Evolutionary conservation across 2,797 vertebrate genomes (phyloP).

Genomic region (Danio kyathit): DNA sequence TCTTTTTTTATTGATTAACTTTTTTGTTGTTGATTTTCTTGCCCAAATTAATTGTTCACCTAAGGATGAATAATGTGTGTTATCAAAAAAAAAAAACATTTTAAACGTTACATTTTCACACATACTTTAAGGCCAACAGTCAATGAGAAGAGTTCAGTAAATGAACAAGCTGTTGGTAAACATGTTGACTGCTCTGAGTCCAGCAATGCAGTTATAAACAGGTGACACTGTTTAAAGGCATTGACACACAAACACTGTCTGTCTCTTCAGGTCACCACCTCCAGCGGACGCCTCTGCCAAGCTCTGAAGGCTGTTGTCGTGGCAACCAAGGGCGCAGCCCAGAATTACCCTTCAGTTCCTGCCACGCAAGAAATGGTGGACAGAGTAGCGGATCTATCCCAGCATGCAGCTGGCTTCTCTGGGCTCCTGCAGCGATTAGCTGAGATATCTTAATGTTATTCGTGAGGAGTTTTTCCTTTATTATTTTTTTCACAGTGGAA

Average conservation of each 20-base stretch:
- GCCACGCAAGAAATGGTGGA: conserved; percentile 88
- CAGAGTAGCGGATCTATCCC: conserved; percentile 86
- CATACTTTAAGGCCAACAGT: background rate
- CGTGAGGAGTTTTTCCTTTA: background rate
- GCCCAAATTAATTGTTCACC: no score
- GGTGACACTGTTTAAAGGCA: conserved; percentile 14
- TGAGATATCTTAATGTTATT: conserved; percentile 79
- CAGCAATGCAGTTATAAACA: conserved; percentile 20
- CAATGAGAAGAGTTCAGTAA: background rate
- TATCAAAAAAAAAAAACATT: no score
- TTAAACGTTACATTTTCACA: no score
- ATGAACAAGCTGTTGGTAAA: conserved; percentile 9
- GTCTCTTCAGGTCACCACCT: conserved; percentile 80
- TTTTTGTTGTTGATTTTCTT: no score
- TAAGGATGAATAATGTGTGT: no score
- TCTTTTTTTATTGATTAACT: no score
- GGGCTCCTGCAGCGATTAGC: conserved; percentile 86
- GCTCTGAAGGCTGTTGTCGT: conserved; percentile 87
- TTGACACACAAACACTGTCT: conserved; percentile 27
- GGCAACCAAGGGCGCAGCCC: conserved; percentile 89
- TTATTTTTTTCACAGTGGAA: conserved; percentile 68
- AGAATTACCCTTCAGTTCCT: conserved; percentile 87
- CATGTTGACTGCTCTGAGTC: conserved; percentile 30
- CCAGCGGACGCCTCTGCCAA: conserved; percentile 86
- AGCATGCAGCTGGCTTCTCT: conserved; percentile 87